Evolutionary conservation across 2,888 invertebrate species (phyloP), one percentile per base, ranked within the genome.

Genomic region (Incurvaria masculella): DNA sequence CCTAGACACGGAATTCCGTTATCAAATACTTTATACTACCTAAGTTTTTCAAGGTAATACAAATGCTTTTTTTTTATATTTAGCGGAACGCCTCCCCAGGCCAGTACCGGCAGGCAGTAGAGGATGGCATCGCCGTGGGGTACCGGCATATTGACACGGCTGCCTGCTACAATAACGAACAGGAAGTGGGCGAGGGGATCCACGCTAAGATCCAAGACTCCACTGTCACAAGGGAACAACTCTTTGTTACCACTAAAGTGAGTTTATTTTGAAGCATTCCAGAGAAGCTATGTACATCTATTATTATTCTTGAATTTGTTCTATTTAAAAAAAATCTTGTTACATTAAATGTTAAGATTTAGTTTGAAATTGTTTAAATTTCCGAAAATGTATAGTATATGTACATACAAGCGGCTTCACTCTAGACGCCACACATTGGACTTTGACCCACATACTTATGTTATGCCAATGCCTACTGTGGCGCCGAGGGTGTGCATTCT

Each of bases 161-260:
- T 4, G 58, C 69, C 2, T 59, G 59, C 33, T 82, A 82, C 52
- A 57, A 63, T 11, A 81, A 81, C 54, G 82, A 82, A 53, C 65
- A 63, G 26, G 78, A 80, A 57, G 69, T 82, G 0, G 82, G 81
- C 0, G 61, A 66, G 50, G 82, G 62, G 0, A 72, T 82, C 5
- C 58, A 60, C 17, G 71, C 70, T 23, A 78, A 78, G 56, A 80
- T 82, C 3, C 64, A 71, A 19, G 64, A 72, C 41, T 80, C 79
- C 2, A 53, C 66, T 1, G 70, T 82, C 1, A 72, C 63, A 10
- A 65, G 82, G 46, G 70, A 78, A 5, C 72, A 82, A 16, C 52
- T 82, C 14, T 82, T 81, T 64, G 59, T 82, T 39, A 81, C 81
- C 2, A 81, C 81, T 6, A 82, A 82, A 70, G 82, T 81, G 49